These are phyloP conservation scores for Pyrochroa serraticornis DNA, from an alignment of 2,888 invertebrate genomes.

Conservation along the genomic window DNA sequence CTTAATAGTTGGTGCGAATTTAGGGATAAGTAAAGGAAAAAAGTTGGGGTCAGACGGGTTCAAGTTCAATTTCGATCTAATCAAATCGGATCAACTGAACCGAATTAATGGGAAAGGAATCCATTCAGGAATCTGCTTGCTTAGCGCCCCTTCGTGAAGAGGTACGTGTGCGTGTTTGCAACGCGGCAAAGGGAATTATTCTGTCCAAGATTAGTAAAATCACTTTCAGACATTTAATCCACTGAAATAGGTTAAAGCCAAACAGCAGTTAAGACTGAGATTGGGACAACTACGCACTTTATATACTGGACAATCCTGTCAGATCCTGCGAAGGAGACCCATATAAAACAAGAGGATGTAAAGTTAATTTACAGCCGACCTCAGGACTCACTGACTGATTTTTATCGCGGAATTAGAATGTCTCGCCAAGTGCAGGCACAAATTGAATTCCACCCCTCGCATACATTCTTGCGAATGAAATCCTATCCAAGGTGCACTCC, in stretches of 20 bases:
- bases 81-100: conserved; percentile 12
- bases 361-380: not conserved
- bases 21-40: not conserved
- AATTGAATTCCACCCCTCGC: not conserved
- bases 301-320: too few species aligned
- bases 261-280: too few species aligned
- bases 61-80: conserved; percentile 24
- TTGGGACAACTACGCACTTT: too few species aligned
- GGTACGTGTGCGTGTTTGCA: conserved; percentile 2
- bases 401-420: conserved; percentile 5
- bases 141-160: conserved; percentile 3
- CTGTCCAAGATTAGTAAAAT: not conserved
- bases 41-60: conserved; percentile 10
- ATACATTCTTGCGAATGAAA: not conserved
- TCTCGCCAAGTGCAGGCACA: conserved; percentile 1
- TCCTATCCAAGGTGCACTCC: too few species aligned
- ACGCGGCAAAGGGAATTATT: not conserved
- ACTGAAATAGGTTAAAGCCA: too few species aligned
- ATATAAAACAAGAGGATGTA: too few species aligned
- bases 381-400: not conserved
- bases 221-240: too few species aligned
- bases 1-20: not conserved
- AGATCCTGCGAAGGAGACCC: too few species aligned
- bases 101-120: conserved; percentile 10
- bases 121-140: conserved; percentile 12